These are phyloP conservation scores for Hylia prasina DNA, from an alignment of 2,113 vertebrate species.

Conservation along the genomic window DNA sequence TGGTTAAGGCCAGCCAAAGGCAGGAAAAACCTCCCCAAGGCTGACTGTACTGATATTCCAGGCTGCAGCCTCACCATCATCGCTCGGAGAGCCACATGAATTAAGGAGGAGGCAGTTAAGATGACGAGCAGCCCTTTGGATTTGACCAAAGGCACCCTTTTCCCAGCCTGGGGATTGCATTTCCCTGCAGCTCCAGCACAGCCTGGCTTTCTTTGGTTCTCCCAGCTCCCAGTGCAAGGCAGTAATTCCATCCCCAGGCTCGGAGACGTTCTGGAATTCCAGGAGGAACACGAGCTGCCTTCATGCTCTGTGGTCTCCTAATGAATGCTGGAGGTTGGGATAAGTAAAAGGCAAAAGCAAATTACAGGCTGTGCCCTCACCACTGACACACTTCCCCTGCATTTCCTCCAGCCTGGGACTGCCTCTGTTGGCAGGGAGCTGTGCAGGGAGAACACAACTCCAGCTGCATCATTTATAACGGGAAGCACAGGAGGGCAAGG, in stretches of 20 bases:
- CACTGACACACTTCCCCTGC: background rate
- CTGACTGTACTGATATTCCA: background rate
- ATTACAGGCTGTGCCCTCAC: background rate
- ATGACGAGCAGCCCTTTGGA: background rate
- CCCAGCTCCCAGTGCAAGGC: background rate
- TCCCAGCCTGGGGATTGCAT: background rate
- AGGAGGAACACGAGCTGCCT: background rate
- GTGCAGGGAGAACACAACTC: background rate
- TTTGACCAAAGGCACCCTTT: background rate
- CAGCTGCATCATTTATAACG: slow-evolving; percentile 53
- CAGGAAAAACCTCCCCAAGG: background rate
- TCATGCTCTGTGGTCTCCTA: background rate
- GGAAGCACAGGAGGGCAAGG: background rate
- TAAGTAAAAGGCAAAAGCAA: slow-evolving; percentile 2
- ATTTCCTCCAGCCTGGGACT: background rate
- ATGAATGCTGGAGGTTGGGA: background rate
- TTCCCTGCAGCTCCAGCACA: background rate
- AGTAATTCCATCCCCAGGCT: background rate
- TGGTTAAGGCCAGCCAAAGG: background rate
- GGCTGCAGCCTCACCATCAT: background rate
- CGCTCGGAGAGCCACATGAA: background rate
- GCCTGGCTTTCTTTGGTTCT: background rate
- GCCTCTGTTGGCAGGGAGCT: background rate
- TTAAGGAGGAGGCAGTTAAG: background rate
- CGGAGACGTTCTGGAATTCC: background rate